These are phyloP conservation scores for Eilema sororculum DNA, from an alignment of 2,888 invertebrate species.

Conservation along the genomic window DNA sequence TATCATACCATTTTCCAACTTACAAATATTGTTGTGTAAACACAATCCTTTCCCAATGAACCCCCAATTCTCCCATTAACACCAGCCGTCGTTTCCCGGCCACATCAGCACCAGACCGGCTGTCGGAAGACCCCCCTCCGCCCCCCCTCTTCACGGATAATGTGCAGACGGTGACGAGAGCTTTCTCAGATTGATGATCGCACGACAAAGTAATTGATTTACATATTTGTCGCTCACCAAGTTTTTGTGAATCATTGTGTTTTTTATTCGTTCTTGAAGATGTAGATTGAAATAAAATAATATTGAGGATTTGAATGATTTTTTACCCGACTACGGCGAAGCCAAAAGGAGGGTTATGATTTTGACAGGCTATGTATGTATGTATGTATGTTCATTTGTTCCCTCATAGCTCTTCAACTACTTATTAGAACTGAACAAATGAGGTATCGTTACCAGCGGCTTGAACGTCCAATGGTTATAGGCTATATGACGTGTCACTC, in stretches of 20 bases:
- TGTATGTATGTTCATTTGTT: too few relatives aligned
- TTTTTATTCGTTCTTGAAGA: slow-evolving; percentile 13
- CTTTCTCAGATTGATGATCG: slow-evolving; percentile 70
- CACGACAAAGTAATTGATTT: slow-evolving; percentile 52
- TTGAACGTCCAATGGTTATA: too few relatives aligned
- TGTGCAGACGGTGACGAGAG: slow-evolving; percentile 67
- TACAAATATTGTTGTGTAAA: background rate
- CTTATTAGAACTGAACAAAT: too few relatives aligned
- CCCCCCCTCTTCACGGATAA: slow-evolving; percentile 61
- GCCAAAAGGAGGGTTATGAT: too few relatives aligned
- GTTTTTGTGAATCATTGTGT: slow-evolving; percentile 45
- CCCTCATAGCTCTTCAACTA: too few relatives aligned
- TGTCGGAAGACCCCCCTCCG: slow-evolving; percentile 29
- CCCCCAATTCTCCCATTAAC: slow-evolving; percentile 26
- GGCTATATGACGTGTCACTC: too few relatives aligned
- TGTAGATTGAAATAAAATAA: background rate
- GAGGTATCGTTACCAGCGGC: too few relatives aligned
- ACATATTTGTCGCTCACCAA: slow-evolving; percentile 63
- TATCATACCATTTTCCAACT: too few relatives aligned
- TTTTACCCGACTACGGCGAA: too few relatives aligned
- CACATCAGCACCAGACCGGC: slow-evolving; percentile 9
- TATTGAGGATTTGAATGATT: too few relatives aligned
- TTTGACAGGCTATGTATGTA: too few relatives aligned
- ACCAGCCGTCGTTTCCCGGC: slow-evolving; percentile 35
- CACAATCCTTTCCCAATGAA: slow-evolving; percentile 7